Base-by-base conservation (phyloP, 2,797 vertebrate species). In the Poliocrania exsul region DNA sequence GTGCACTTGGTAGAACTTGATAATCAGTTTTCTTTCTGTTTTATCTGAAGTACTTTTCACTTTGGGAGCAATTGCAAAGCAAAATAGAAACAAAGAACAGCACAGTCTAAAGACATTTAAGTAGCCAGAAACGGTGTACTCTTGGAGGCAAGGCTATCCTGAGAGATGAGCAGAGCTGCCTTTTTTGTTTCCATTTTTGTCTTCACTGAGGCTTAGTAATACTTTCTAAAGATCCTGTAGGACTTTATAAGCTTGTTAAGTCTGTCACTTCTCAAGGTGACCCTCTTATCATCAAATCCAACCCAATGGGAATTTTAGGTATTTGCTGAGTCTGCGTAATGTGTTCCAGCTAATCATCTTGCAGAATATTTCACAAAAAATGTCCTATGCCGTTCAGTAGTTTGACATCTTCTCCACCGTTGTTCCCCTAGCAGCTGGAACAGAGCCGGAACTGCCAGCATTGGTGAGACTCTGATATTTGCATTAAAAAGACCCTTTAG, bases 11-110 rank as follows among this genome's bases (percentile, higher is more conserved):
- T 92, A 85, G 54, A 88, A 85, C 54, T 80, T 92, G 66, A 54
- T 86, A 79, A 88, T 92, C 58, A 53, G 31, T 87, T 93, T 92
- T 88, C 64, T 71, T 86, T 35, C 58, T 84, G 31, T 25, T 95
- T 93, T 82, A 81, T 84, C 86, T 90, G 66, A 93, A 90, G 54
- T 49, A 71, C 54, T 86, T 95, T 92, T 92, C 74, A 90, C 38
- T 81, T 72, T 75, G n/a, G 58, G 64, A 31, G 31, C 65, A 81
- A 49, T 54, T 40, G 25, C 49, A 67, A 79, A 85, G 51, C 23
- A 33, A 75, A 90, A 79, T 17, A 75, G 77, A 88, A 75, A 70
- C 33, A 85, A 79, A 65, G 51, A 88, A 17, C 62, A 69, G 29
- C 50, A 67, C 14, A 31, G 17, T 47, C 19, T 47, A 35, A 79